Conservation (phyloP, 2,113 vertebrate genomes). For the Perca flavescens region DNA sequence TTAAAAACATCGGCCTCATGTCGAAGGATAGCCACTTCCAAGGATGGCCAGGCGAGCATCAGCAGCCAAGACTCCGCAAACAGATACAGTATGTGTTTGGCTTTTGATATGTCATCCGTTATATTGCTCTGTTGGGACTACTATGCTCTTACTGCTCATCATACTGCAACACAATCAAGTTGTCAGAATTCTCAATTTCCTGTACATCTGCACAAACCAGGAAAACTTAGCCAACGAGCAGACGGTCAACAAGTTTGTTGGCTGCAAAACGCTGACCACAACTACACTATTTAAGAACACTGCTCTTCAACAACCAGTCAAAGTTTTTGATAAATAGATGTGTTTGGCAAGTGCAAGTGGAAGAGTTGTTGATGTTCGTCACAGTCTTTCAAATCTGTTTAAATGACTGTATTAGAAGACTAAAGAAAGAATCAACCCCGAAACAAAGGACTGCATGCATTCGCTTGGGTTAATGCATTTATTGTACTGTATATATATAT, state of each 20-base stretch:
- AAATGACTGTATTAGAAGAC: conserved; percentile 6
- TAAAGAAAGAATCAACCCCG: background rate
- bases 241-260: conserved; percentile 38
- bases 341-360: conserved; percentile 13
- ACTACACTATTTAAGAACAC: conserved; percentile 16
- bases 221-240: conserved; percentile 21
- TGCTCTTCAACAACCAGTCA: conserved; percentile 14
- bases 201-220: conserved; percentile 23
- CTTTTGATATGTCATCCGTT: conserved; percentile 8
- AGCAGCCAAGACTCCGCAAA: conserved; percentile 1
- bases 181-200: conserved; percentile 36
- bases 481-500: too few relatives aligned
- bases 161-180: conserved; percentile 12
- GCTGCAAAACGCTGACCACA: conserved; percentile 43
- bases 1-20: background rate
- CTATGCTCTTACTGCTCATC: conserved; percentile 2
- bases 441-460: conserved; percentile 1
- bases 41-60: background rate
- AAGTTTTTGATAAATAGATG: conserved; percentile 25
- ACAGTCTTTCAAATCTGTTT: conserved; percentile 2
- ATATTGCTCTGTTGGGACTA: conserved; percentile 30
- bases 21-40: conserved; percentile 12
- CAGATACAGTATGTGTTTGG: background rate
- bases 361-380: conserved; percentile 13
- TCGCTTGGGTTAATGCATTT: background rate